Base-by-base conservation (phyloP, 2,888 invertebrate species). In the Itoplectis maculator region DNA sequence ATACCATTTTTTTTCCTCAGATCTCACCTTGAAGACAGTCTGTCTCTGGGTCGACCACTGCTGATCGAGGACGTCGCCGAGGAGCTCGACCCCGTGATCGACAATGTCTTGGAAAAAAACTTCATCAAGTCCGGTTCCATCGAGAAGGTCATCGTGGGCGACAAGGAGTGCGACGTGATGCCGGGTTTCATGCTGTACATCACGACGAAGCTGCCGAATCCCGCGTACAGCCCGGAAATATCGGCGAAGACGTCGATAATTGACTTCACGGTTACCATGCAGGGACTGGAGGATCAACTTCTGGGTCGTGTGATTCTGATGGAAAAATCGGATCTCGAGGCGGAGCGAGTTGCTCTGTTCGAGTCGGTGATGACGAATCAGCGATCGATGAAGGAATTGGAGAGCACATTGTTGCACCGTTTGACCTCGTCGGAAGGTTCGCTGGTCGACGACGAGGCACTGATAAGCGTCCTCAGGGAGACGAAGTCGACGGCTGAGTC, bases 361-460 rank as follows among this genome's bases (percentile, higher is more conserved):
- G 98, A 98, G 93, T 98, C 98, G 1, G 99, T 99, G 0, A 98
- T 99, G 95, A 97, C 97, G 90, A 99, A 99, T 94, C 99, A 99
- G 92, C 94, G 98, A 82, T 97, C 97, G 87, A 99, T 99, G 97
- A 98, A 99, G 92, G 98, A 98, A 90, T 93, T 99, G 13, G 99
- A 99, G 93, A 97, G 97, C 76, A 99, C 98, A 92, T 94, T 99
- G 68, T 94, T 99, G 13, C 96, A 96, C 88, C 95, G 98, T n/a
- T 94, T 99, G 72, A 98, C 98, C 66, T 98, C 98, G 1, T 98
- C 98, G 0, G 96, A 97, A 93, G 99, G 98, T 0, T 98, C 98
- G 0, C 93, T 99, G 78, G 99, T 99, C 0, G 99, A 99, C 88
- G 99, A 99, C 88, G 99, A 99, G 93, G 98, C 98, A 15, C 94